Base-by-base conservation (phyloP, 2,797 vertebrate genomes). In the Thalassophryne amazonica region DNA sequence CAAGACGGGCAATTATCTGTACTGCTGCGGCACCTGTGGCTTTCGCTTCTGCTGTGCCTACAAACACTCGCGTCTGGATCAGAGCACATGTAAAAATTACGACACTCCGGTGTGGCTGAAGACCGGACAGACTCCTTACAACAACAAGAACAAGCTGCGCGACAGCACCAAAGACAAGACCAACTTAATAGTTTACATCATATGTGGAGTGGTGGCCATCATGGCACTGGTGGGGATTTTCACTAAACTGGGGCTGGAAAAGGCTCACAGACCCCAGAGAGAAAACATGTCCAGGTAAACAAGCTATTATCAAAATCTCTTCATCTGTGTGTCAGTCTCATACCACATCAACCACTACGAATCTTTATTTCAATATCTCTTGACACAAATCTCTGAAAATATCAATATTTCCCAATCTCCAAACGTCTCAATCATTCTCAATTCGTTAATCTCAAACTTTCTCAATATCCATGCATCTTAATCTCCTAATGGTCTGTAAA, bases 21-120 rank as follows among this genome's bases (percentile, higher is more conserved):
- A 93, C 86, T 98, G 96, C 89, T 98, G 96, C 76, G 96, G 96
- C 90, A 98, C 96, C 92, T 98, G 96, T 92, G 96, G 96, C 91
- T 98, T 98, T 91, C 92, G 96, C 66, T 98, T 97, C 89, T 98
- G 96, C 90, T 98, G 96, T 88, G 93, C 94, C 61, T 94, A 91
- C 87, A 94, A 92, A 71, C 90, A 92, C 81, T 93, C 94, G 2
- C 91, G 94, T 34, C 80, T 98, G 85, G 95, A 98, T 78, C 96
- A 98, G 83, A 93, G 89, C 82, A 92, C 92, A 86, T 98, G 96
- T 76, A 98, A 93, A 31, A 98, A 98, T 84, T 96, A 98, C 49
- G 93, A 95, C 84, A 95, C 94, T 0, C 96, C 96, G 7, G 80
- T 92, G 49, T 98, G 96, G 96, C 92, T 97, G 78, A 93, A 93